Base-by-base conservation (phyloP, 2,888 invertebrate species). In the Andrena dorsata region DNA sequence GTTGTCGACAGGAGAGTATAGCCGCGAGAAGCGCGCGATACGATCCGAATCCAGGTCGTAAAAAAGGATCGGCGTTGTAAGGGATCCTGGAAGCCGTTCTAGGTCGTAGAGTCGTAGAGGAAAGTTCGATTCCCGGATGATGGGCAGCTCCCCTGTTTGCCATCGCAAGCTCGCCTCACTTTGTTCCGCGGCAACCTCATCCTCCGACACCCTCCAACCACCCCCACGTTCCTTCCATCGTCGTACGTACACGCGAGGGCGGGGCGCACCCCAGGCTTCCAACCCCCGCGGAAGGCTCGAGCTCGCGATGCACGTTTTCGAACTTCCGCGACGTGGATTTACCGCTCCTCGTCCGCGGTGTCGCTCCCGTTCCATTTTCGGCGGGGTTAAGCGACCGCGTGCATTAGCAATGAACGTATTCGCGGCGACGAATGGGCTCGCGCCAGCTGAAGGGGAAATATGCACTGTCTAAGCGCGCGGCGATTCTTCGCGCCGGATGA, bases 51-150 rank as follows among this genome's bases (percentile, higher is more conserved):
- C 79, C 82, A 58, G 68, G 72, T 66, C 72, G 81, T 79, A 84
- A 86, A 77, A 86, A 71, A 60, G 82, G 76, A 82, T 77, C 65
- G 81, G 23, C 74, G 68, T 86, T 76, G 82, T 81, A 72, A 53
- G 76, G 83, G 81, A 86, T 88, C 82, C 83, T 80, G 66, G 77
- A 86, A 83, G 78, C 84, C 81, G 68, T 83, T 74, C 77, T 61
- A 58, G 71, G 79, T 84, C 70, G 81, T 77, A 69, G 53, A 41
- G 41, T 41, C 41, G 41, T 26, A 23, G 74, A 86, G 70, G 69
- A 68, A 86, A 86, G 81, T 86, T 85, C 86, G 86, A 88, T 86
- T 82, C 86, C 83, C 72, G 53, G 71, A 86, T 86, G 86, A 86
- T 65, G 84, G 79, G 79, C 81, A 76, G 76, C 76, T 83, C 84